Evolutionary conservation across 2,888 invertebrate genomes (phyloP).

Genomic region (Temnothorax rugatulus): DNA sequence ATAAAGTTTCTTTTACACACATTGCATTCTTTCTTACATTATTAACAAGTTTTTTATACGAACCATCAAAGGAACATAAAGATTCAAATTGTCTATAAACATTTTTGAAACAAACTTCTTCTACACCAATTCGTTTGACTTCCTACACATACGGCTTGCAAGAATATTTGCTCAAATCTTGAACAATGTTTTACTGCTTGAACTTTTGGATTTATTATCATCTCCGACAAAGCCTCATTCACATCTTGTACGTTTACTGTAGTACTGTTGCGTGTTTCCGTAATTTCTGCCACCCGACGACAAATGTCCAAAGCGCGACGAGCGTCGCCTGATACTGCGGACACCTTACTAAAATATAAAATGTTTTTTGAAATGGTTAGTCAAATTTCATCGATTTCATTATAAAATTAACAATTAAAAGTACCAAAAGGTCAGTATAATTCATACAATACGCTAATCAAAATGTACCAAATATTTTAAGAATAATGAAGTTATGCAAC

Average conservation of each 20-base stretch:
- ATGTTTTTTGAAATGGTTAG: neutral
- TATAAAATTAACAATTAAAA: conserved; percentile 20
- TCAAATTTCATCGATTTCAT: neutral
- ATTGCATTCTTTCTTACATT: conserved; percentile 1
- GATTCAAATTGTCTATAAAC: conserved; percentile 91
- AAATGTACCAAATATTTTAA: neutral
- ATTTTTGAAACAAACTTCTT: conserved; percentile 92
- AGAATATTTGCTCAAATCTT: conserved; percentile 92
- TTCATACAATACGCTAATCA: neutral
- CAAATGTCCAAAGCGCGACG: conserved; percentile 98
- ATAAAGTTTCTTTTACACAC: neutral
- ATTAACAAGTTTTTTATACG: conserved; percentile 45
- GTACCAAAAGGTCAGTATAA: neutral
- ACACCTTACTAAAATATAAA: conserved; percentile 91
- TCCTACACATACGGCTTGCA: conserved; percentile 94
- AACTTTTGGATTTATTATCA: conserved; percentile 95
- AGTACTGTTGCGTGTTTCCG: conserved; percentile 87
- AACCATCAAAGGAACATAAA: conserved; percentile 91
- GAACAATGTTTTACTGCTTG: conserved; percentile 94
- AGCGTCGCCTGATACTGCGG: conserved; percentile 98
- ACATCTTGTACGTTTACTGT: conserved; percentile 92
- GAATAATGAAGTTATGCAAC: neutral
- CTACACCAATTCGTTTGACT: conserved; percentile 94
- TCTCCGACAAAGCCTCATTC: conserved; percentile 93
- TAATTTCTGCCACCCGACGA: conserved; percentile 95